These are phyloP conservation scores for Corydoras sp. DNA, from an alignment of 2,113 vertebrate species.

Conservation along the genomic window DNA sequence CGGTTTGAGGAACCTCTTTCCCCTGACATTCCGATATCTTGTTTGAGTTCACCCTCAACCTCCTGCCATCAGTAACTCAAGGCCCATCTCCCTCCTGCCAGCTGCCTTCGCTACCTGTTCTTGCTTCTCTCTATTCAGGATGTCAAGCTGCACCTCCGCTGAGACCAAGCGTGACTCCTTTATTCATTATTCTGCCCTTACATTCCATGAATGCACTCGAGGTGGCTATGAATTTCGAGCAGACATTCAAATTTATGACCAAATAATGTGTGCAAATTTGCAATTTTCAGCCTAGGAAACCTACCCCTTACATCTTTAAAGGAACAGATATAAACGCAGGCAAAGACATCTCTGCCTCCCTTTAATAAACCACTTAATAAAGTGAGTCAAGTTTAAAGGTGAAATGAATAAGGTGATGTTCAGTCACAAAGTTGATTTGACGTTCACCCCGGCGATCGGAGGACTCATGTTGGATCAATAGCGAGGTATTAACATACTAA, in stretches of 20 bases:
- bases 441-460: conserved; percentile 20
- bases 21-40: conserved; percentile 39
- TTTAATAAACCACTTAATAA: not conserved
- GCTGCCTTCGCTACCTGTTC: conserved; percentile 35
- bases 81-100: conserved; percentile 33
- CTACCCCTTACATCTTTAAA: too few species aligned
- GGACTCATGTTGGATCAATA: conserved; percentile 34
- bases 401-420: not conserved
- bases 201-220: conserved; percentile 18
- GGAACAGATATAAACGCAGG: too few species aligned
- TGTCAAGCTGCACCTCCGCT: conserved; percentile 29
- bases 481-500: conserved; percentile 42
- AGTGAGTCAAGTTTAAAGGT: not conserved
- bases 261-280: not conserved
- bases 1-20: conserved; percentile 26
- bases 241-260: not conserved
- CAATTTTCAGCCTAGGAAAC: not conserved
- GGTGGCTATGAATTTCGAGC: conserved; percentile 8
- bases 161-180: conserved; percentile 16
- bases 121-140: conserved; percentile 33
- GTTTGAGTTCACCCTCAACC: conserved; percentile 38
- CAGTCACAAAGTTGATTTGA: conserved; percentile 19
- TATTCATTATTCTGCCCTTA: conserved; percentile 31
- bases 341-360: too few species aligned
- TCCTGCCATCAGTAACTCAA: conserved; percentile 39